Base-by-base conservation (phyloP, 1,140 invertebrate species). In the Oryctes rhinoceros region DNA sequence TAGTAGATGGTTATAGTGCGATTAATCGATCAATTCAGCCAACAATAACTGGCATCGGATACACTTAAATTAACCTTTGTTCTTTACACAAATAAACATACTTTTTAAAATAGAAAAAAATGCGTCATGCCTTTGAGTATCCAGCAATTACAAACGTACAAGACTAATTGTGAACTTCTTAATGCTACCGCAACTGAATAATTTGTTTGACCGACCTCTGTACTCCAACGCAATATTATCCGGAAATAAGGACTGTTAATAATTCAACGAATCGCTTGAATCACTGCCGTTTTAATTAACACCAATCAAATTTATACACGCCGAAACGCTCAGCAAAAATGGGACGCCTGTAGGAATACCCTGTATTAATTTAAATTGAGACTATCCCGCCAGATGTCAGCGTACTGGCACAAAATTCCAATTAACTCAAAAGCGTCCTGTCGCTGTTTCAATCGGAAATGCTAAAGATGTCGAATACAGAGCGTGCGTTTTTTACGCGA, bases 301-400 rank as follows among this genome's bases (percentile, higher is more conserved):
- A 24, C 1, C 65, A 67, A 67, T 62, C 20, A 62, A 20, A 62
- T 62, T 62, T 62, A 13, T 67, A 11, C 65, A 20, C 65, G 13
- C 65, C 20, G 11, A 20, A 35, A 24, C 18, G 65, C 20, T 18
- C 65, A 10, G 65, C 65, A 67, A 20, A 20, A 62, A 62, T 6
- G 15, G 13, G 53, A 67, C 7, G 20, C 18, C 24, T 18, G 11
- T 67, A 20, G 24, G 62, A n/a, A 3, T 67, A 67, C 11, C 18
- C 62, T 20, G 65, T 67, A 18, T 67, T 67, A 67, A 67, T 53
- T 53, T 53, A n/a, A 53, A 67, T 67, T 24, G 30, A 67, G 65
- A 24, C 65, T 35, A 67, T 35, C 5, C 65, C 30, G 30, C 65
- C 18, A 67, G 65, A 67, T 24, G 65, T 67, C 65, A 18, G 7